phyloP scores from a whole-genome alignment of 2,113 vertebrate species.

The Tringa solitaria region DNA sequence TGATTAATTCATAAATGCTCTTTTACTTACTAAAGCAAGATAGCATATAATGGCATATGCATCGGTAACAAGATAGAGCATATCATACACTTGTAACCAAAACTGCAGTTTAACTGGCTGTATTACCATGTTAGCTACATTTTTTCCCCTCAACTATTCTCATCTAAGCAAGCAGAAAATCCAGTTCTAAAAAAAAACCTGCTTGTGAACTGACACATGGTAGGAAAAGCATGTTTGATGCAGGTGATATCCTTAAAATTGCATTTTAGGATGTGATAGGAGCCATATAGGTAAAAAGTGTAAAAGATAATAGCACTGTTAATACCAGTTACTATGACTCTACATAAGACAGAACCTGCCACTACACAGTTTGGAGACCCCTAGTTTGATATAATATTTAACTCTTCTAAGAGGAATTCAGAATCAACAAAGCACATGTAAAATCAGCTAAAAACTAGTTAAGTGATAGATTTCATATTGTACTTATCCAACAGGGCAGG shows the following conservation, averaged over 20 bases:
- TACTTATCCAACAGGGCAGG: not conserved
- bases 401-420: not conserved
- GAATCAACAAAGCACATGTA: not conserved
- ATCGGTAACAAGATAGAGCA: not conserved
- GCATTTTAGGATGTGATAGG: not conserved
- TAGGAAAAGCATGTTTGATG: not conserved
- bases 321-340: not conserved
- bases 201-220: not conserved
- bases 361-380: not conserved
- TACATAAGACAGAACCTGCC: not conserved
- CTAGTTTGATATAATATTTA: not conserved
- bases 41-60: not conserved
- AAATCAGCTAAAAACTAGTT: not conserved
- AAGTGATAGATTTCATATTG: not conserved
- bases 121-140: not conserved
- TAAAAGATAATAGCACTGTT: not conserved
- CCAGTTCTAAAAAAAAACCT: not conserved
- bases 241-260: not conserved
- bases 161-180: not conserved
- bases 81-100: not conserved
- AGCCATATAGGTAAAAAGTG: not conserved
- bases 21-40: not conserved
- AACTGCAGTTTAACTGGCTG: not conserved
- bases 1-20: slow-evolving; percentile 16
- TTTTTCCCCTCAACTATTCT: not conserved